phyloP scores from a whole-genome alignment of 1,140 invertebrate species.

The Apolygus lucorum region DNA sequence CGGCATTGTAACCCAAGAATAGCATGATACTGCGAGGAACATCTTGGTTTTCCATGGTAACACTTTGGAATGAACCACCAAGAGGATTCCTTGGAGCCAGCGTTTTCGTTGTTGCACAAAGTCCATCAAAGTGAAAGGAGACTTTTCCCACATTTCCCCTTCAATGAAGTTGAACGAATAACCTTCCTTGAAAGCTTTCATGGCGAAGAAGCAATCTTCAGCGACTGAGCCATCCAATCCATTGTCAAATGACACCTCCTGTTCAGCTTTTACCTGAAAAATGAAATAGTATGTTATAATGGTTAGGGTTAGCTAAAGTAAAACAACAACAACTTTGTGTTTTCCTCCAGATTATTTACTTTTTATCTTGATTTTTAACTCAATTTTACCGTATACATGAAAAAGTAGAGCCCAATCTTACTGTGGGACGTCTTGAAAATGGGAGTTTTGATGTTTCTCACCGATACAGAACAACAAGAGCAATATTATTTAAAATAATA shows the following conservation, averaged over 20 bases:
- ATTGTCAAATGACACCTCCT: slow-evolving; percentile 87
- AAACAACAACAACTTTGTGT: too few relatives aligned
- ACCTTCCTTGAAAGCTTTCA: slow-evolving; percentile 78
- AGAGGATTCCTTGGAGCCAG: slow-evolving; percentile 92
- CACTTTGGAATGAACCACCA: slow-evolving; percentile 82
- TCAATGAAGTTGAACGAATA: slow-evolving; percentile 88
- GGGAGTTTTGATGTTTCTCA: too few relatives aligned
- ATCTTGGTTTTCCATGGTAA: slow-evolving; percentile 78
- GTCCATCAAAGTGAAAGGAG: slow-evolving; percentile 88
- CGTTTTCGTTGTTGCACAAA: slow-evolving; percentile 92
- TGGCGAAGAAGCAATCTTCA: slow-evolving; percentile 94
- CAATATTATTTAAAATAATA: too few relatives aligned
- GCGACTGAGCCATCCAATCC: slow-evolving; percentile 93
- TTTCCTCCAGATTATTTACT: too few relatives aligned
- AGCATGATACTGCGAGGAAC: slow-evolving; percentile 79
- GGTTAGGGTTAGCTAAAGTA: too few relatives aligned
- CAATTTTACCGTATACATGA: too few relatives aligned
- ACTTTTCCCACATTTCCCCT: slow-evolving; percentile 97
- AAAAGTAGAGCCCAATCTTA: too few relatives aligned
- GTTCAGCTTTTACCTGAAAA: slow-evolving; percentile 75
- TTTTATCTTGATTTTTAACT: too few relatives aligned
- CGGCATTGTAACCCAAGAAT: slow-evolving; percentile 93
- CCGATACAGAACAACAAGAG: too few relatives aligned
- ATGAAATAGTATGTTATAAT: too few relatives aligned
- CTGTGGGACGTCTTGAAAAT: too few relatives aligned